These are phyloP conservation scores for Sebastes nivosus DNA, from an alignment of 2,797 vertebrate species.

Conservation along the genomic window DNA sequence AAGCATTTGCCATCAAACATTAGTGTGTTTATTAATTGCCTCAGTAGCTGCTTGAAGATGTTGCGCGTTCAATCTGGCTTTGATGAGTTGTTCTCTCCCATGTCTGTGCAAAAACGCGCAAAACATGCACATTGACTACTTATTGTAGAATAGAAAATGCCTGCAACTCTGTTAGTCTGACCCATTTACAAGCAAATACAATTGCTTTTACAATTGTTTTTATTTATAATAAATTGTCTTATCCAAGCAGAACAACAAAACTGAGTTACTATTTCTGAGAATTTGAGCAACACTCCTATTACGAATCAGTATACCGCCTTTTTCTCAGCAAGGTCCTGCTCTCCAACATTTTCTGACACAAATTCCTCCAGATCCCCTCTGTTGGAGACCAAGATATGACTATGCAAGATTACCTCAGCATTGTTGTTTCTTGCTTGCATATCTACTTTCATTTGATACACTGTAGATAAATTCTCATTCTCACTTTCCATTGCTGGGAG, in stretches of 20 bases:
- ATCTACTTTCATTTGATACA: background rate
- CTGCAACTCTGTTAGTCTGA: background rate
- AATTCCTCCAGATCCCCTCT: background rate
- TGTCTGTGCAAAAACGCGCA: background rate
- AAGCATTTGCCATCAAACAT: background rate
- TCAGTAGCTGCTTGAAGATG: background rate
- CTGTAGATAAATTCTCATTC: background rate
- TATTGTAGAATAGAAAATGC: background rate
- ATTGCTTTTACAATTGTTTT: too few relatives aligned
- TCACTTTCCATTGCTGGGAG: background rate
- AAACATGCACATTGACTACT: background rate
- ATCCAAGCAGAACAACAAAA: slow-evolving; percentile 10
- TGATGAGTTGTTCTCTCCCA: background rate
- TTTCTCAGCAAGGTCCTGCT: slow-evolving; percentile 3
- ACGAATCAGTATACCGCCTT: background rate
- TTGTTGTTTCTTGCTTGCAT: background rate
- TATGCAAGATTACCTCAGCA: background rate
- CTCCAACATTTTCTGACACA: background rate
- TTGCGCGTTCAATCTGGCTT: background rate
- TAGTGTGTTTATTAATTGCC: background rate
- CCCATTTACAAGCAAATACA: slow-evolving; percentile 6
- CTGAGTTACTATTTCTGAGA: background rate
- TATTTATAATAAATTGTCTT: background rate
- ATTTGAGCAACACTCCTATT: background rate
- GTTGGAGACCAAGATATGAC: background rate